Evolutionary conservation across 2,888 invertebrate genomes (phyloP).

Genomic region (Lepidocyrtoides sp.): DNA sequence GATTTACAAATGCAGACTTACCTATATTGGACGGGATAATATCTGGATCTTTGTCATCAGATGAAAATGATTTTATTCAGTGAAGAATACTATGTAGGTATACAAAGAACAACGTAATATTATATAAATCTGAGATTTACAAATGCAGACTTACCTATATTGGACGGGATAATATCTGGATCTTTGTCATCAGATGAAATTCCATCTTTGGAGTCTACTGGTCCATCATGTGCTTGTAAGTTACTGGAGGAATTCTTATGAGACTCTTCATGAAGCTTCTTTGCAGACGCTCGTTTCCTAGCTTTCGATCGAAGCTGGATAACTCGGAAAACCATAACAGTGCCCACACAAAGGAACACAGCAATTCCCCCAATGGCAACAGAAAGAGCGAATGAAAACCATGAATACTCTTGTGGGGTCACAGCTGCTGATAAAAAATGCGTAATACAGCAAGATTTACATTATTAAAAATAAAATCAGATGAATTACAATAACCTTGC

Average conservation of each 20-base stretch:
- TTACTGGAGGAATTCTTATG: conserved; percentile 78
- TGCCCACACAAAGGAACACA: conserved; percentile 84
- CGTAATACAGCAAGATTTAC: too few species aligned
- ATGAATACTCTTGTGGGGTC: conserved; percentile 83
- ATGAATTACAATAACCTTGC: too few species aligned
- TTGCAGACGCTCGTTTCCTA: conserved; percentile 81
- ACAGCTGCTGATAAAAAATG: conserved; percentile 79
- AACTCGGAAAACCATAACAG: conserved; percentile 83
- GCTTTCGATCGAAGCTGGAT: conserved; percentile 83
- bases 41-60: conserved; percentile 91
- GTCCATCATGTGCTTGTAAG: conserved; percentile 80
- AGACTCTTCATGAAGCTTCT: conserved; percentile 82
- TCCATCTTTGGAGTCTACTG: conserved; percentile 84
- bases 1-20: conserved; percentile 85
- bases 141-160: conserved; percentile 88
- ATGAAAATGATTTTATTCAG: too few species aligned
- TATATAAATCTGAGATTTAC: too few species aligned
- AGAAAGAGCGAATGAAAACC: conserved; percentile 85
- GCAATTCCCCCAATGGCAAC: conserved; percentile 84
- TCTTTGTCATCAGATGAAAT: conserved; percentile 88
- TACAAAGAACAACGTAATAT: too few species aligned
- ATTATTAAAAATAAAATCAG: too few species aligned
- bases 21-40: conserved; percentile 92
- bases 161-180: conserved; percentile 92
- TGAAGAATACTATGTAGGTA: too few species aligned